These are phyloP conservation scores for Labeo catla DNA, from an alignment of 2,113 vertebrate species.

Conservation along the genomic window DNA sequence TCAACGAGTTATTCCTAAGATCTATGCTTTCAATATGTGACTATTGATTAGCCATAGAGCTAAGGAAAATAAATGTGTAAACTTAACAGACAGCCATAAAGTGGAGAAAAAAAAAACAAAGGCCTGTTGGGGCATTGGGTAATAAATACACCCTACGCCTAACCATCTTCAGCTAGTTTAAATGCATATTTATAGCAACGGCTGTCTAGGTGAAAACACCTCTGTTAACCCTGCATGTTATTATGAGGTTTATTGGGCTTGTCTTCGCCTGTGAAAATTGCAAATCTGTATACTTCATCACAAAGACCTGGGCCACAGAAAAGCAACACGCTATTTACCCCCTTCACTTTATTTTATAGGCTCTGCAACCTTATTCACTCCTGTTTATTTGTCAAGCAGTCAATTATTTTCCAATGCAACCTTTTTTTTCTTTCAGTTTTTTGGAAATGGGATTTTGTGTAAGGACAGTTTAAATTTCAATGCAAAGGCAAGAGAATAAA, in stretches of 20 bases:
- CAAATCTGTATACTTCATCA: slow-evolving; percentile 66
- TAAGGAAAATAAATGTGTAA: slow-evolving; percentile 48
- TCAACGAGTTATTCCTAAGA: slow-evolving; percentile 55
- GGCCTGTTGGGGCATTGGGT: neutral
- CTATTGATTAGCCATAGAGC: slow-evolving; percentile 61
- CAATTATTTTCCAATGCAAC: slow-evolving; percentile 49
- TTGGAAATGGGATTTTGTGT: slow-evolving; percentile 50
- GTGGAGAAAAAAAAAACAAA: neutral
- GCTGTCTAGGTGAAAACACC: slow-evolving; percentile 57
- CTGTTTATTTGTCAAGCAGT: slow-evolving; percentile 56
- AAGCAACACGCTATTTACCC: slow-evolving; percentile 60
- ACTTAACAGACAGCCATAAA: slow-evolving; percentile 53
- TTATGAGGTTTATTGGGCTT: slow-evolving; percentile 65
- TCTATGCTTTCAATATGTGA: slow-evolving; percentile 60
- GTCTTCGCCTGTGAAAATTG: slow-evolving; percentile 63
- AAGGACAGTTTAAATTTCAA: slow-evolving; percentile 43
- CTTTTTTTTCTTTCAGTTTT: slow-evolving; percentile 31
- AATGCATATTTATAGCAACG: slow-evolving; percentile 59
- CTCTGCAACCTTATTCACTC: slow-evolving; percentile 52
- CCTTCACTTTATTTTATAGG: slow-evolving; percentile 61
- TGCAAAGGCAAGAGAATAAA: slow-evolving; percentile 42
- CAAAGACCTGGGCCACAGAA: slow-evolving; percentile 42
- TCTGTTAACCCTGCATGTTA: slow-evolving; percentile 60
- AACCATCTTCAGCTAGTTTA: slow-evolving; percentile 54
- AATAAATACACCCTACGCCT: slow-evolving; percentile 45